phyloP scores from a whole-genome alignment of 2,113 vertebrate species.

The Collichthys lucidus region DNA sequence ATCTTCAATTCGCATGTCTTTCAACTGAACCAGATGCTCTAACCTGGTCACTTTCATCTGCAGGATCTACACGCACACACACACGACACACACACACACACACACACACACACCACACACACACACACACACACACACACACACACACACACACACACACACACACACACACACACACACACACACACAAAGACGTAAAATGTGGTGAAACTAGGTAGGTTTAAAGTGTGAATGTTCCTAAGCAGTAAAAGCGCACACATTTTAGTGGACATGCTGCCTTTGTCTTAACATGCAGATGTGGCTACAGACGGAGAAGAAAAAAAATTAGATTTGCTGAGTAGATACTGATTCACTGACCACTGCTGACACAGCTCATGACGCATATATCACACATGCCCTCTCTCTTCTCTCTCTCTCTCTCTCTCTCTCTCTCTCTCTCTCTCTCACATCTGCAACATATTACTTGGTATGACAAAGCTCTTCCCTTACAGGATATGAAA shows the following conservation, averaged over 20 bases:
- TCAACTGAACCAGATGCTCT: slow-evolving; percentile 84
- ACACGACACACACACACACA: no score
- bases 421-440: not conserved
- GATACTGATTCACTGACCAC: slow-evolving; percentile 70
- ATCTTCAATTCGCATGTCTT: slow-evolving; percentile 82
- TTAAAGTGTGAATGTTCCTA: not conserved
- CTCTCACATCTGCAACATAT: slow-evolving; percentile 29
- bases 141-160: no score
- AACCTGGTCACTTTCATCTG: slow-evolving; percentile 85
- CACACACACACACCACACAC: no score
- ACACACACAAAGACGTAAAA: slow-evolving; percentile 17
- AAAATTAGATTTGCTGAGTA: slow-evolving; percentile 57
- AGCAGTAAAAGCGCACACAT: slow-evolving; percentile 6
- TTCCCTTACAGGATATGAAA: slow-evolving; percentile 37
- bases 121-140: no score
- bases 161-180: no score
- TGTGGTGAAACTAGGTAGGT: not conserved
- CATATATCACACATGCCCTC: slow-evolving; percentile 31
- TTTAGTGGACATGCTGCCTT: slow-evolving; percentile 21
- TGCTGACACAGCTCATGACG: slow-evolving; percentile 67
- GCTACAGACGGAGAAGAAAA: slow-evolving; percentile 35
- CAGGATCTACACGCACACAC: slow-evolving; percentile 75
- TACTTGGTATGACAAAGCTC: slow-evolving; percentile 37
- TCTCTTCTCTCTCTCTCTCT: not conserved
- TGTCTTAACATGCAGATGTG: slow-evolving; percentile 55